Evolutionary conservation across 2,113 vertebrate species (phyloP), one percentile per base, ranked within the genome.

Genomic region (Hippoglossus stenolepis): DNA sequence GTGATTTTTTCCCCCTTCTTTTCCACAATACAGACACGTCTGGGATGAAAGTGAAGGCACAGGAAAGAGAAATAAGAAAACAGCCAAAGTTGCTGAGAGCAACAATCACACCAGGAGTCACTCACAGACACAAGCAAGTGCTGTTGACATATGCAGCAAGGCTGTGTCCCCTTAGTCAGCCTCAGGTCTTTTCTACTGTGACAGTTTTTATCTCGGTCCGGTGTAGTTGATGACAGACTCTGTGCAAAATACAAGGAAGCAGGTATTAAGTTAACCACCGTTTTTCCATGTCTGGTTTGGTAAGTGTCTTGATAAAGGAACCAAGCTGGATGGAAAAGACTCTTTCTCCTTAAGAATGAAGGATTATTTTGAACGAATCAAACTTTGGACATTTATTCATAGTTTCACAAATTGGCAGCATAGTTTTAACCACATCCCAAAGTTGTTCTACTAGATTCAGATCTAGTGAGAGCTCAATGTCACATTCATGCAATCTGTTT

Each of bases 21-120:
- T 63, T 54, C 35, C 23, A 56, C 24, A 64, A 65, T 28, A 79
- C 2, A 70, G 64, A 83, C 66, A 70, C 65, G 26, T 54, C 66
- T 66, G 28, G 23, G 59, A 60, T 54, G 35, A 61, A 85, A 80
- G 79, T 45, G 26, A 65, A 73, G 23, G 35, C 35, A 60, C 13
- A 17, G 18, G 6, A 53, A 67, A 80, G 20, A 73, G 23, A 75
- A 65, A 76, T 43, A 67, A 71, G 49, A 57, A 80, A 65, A 84
- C 20, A 12, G 24, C 4, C 21, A 61, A 38, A 65, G 20, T 61
- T 75, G 58, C 73, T 74, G 40, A 72, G 38, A 75, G 73, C 26
- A 40, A 86, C 62, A 83, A 64, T 73, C 63, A 51, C 53, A 64
- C 5, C 24, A 35, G 58, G 20, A 21, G 57, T 80, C 76, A 65